Evolutionary conservation across 1,140 invertebrate genomes (phyloP), one percentile per base, ranked within the genome.

Genomic region (Theocolax elegans): DNA sequence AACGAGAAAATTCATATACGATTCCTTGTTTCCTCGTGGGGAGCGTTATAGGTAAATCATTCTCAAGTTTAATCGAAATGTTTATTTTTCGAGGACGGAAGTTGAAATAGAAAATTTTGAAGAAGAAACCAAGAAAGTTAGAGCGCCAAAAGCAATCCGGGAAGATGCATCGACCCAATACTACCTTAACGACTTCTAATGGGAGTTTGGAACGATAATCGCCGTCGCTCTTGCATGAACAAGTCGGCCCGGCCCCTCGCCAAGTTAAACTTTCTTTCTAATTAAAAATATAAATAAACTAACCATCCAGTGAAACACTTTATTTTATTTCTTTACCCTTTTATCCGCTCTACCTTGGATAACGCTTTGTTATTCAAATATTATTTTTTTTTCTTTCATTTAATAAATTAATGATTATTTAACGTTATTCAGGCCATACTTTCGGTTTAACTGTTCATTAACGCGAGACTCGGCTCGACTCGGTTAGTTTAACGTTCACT

Each of bases 241-340:
- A 74, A 79, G 78, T 80, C 77, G 77, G n/a, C n/a, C n/a, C n/a
- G n/a, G n/a, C n/a, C n/a, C 42, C 10, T 27, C 48, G 38, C 25
- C 23, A 48, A 42, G n/a, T 62, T 46, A 80, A 82, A 76, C 81
- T 83, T 83, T 83, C 81, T 80, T 81, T 81, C 77, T 83, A 83
- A 84, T 83, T 84, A 84, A 84, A 81, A 83, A 83, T 64, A 84
- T 81, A 82, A 82, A 83, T 83, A 83, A 80, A 78, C 80, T 67
- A 51, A 35, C 42, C 31, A 31, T 19, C 29, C 25, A 29, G 10
- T 49, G 23, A 2, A n/a, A 1, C 17, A 46, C 42, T 46, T 17
- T 46, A 17, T 46, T 46, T 35, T 35, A 6, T 35, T 35, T 35
- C 31, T 35, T 10, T 10, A 10, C 31, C 10, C 10, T 35, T 35